Evolutionary conservation across 2,113 vertebrate species (phyloP).

Genomic region (Ageneiosus marmoratus): DNA sequence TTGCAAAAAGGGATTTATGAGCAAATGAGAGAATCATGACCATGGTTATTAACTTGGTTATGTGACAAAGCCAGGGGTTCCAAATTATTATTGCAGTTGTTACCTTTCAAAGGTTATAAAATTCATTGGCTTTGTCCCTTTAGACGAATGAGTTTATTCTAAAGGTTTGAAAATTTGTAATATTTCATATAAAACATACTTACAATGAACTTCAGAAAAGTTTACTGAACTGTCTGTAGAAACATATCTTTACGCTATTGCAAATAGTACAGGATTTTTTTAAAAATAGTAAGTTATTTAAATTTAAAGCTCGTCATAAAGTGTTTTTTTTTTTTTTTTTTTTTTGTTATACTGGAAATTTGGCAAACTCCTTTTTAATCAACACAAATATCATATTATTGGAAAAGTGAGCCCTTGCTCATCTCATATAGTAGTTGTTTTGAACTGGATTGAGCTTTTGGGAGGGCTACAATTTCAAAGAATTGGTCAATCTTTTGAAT

Average conservation of each 20-base stretch:
- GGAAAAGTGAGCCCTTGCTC: not conserved
- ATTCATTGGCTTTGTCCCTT: not conserved
- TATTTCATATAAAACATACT: not conserved
- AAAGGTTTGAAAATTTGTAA: not conserved
- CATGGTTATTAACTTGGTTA: not conserved
- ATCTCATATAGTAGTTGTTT: not conserved
- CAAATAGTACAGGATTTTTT: not conserved
- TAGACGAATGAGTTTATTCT: not conserved
- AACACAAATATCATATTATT: not conserved
- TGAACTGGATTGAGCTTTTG: not conserved
- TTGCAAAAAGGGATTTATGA: no score
- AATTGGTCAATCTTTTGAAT: not conserved
- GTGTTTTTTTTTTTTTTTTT: no score
- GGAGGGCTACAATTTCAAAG: not conserved
- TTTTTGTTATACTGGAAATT: not conserved
- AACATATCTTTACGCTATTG: not conserved
- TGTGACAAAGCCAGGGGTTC: not conserved
- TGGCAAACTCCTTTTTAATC: not conserved
- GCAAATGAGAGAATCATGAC: no score
- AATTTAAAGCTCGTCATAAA: not conserved
- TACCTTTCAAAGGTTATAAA: not conserved
- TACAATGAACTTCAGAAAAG: not conserved
- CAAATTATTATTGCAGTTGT: not conserved
- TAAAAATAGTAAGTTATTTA: not conserved
- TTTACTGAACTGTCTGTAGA: not conserved